These are phyloP conservation scores for Rotaria socialis DNA, from an alignment of 2,888 invertebrate genomes.

Conservation along the genomic window DNA sequence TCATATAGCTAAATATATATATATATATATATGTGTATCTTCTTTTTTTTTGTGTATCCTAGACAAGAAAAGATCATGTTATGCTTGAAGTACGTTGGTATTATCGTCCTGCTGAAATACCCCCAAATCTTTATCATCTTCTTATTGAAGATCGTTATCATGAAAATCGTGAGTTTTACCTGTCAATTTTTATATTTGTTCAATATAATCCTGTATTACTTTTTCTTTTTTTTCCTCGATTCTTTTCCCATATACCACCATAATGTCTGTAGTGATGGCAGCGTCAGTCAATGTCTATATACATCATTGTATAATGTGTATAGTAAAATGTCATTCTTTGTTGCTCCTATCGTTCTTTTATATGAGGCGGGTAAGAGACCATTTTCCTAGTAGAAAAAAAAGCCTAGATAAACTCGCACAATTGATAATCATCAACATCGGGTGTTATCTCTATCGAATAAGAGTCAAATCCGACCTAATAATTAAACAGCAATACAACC, in stretches of 20 bases:
- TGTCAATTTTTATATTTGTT: neutral
- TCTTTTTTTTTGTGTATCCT: conserved; percentile 49
- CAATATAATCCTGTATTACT: no score
- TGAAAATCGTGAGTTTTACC: conserved; percentile 49
- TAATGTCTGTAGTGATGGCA: neutral
- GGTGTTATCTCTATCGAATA: neutral
- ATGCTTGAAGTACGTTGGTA: conserved; percentile 63
- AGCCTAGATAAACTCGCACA: neutral
- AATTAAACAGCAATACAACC: neutral
- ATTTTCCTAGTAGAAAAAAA: neutral
- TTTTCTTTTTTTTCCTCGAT: neutral
- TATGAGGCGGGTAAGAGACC: neutral
- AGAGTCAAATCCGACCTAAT: neutral
- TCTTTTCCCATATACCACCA: neutral
- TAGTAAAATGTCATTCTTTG: conserved; percentile 7
- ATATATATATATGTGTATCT: no score
- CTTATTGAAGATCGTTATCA: conserved; percentile 60
- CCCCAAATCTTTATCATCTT: conserved; percentile 62
- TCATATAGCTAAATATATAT: neutral
- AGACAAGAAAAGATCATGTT: conserved; percentile 63
- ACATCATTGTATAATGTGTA: neutral
- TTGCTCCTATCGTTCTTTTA: neutral
- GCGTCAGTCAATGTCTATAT: conserved; percentile 21
- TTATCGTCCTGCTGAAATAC: conserved; percentile 63
- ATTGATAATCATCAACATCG: neutral